These are phyloP conservation scores for Drosophila dunni DNA, from an alignment of 1,140 invertebrate species.

Conservation along the genomic window DNA sequence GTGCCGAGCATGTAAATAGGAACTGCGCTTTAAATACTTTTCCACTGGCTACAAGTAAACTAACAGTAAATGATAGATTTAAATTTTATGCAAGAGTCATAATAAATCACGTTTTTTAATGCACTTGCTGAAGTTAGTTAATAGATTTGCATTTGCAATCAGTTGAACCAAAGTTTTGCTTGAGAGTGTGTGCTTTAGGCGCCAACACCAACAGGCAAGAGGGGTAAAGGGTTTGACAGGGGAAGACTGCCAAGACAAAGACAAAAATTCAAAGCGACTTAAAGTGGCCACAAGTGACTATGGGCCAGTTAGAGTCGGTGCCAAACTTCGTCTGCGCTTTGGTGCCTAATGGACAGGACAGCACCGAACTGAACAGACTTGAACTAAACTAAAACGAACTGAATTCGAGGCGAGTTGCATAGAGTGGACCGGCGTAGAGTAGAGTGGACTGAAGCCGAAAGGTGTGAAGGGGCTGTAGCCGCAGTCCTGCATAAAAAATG, in stretches of 20 bases:
- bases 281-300: constrained; percentile 59
- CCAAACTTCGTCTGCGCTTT: constrained; percentile 38
- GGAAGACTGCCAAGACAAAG: constrained; percentile 54
- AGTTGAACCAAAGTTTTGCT: constrained; percentile 2
- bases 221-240: constrained; percentile 13
- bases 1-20: constrained; percentile 22
- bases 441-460: background rate
- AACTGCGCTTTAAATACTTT: background rate
- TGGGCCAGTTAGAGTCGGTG: constrained; percentile 21
- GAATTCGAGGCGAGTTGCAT: background rate
- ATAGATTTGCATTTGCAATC: constrained; percentile 39
- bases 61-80: constrained; percentile 3
- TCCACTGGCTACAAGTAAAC: background rate
- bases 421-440: background rate
- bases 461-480: constrained; percentile 7
- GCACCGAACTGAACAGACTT: constrained; percentile 7
- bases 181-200: constrained; percentile 11
- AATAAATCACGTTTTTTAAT: constrained; percentile 23
- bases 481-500: constrained; percentile 79
- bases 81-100: constrained; percentile 14
- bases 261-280: constrained; percentile 72
- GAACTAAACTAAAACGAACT: background rate
- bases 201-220: constrained; percentile 34
- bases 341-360: constrained; percentile 69
- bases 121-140: constrained; percentile 5